Evolutionary conservation across 64 coral and sea anemone species (phyloP), one percentile per base, ranked within the genome.

Genomic region (Montipora efflorescens): DNA sequence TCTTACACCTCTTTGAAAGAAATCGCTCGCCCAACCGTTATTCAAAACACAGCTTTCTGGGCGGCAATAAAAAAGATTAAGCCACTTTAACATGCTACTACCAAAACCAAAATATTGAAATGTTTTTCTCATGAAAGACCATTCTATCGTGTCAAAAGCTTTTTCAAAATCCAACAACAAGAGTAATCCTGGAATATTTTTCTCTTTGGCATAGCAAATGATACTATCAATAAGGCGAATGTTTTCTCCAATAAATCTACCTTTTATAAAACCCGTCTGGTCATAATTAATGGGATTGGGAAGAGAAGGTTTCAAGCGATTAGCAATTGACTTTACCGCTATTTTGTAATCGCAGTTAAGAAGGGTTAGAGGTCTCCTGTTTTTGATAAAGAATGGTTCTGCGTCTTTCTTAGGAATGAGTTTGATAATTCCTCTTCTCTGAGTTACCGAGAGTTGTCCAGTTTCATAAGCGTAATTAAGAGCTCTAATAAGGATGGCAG

Each of bases 261-360:
- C 59, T 64, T 64, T 64, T 64, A 64, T 11, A 64, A 64, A 64
- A 64, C 10, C 59, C 9, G 59, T 64, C 59, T 64, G 59, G 59
- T 64, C 59, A 16, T 64, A 64, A 16, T 64, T 15, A 16, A 15
- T 64, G 59, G 11, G 59, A 16, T 64, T 16, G 14, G 59, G 15
- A 64, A 64, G 8, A 64, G 59, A n/a, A 47, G 49, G 49, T 87
- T 87, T 69, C 59, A 87, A 67, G 18, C 83, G n/a, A 48, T 87
- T 23, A 59, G 78, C 78, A 52, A 81, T 81, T 52, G 78, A 49
- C 19, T 49, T 59, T 18, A 47, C 53, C 44, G 43, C 78, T 81
- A 81, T 81, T 81, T 81, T 81, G 44, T 81, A 81, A 3, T 81
- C 43, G 78, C 47, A 28, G 78, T 81, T 81, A 5, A 81, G 78